Evolutionary conservation across 2,888 invertebrate species (phyloP).

Genomic region (Chaetoderma sp.): DNA sequence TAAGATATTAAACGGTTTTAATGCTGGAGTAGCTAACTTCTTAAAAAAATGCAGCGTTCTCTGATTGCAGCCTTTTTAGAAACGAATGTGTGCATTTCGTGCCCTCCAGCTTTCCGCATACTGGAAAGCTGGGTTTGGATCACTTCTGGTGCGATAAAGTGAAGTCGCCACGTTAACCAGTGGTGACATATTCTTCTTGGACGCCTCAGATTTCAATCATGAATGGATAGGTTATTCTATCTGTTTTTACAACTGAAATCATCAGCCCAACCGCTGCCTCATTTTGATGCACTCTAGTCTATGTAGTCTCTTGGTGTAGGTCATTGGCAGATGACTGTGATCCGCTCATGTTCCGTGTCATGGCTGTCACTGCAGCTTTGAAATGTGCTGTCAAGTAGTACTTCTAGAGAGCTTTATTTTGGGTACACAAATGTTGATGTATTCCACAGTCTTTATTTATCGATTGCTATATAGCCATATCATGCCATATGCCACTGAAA

Average conservation of each 20-base stretch:
- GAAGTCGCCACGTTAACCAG: constrained; percentile 9
- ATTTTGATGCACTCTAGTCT: background rate
- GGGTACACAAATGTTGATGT: constrained; percentile 12
- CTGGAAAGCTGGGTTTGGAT: background rate
- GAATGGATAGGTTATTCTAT: constrained; percentile 18
- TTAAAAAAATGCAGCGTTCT: constrained; percentile 7
- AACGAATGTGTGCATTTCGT: no score
- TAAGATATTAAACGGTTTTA: background rate
- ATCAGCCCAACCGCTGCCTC: constrained; percentile 5
- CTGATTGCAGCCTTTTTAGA: background rate
- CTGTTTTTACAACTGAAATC: background rate
- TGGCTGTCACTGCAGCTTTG: constrained; percentile 15
- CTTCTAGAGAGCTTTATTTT: constrained; percentile 17
- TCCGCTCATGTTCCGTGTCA: constrained; percentile 7
- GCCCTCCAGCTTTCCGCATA: background rate
- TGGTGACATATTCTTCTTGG: constrained; percentile 6
- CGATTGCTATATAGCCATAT: constrained; percentile 21
- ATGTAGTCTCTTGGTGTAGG: constrained; percentile 11
- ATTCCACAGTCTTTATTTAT: constrained; percentile 23
- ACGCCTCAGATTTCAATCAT: constrained; percentile 12
- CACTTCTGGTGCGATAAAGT: no score
- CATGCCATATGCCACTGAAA: constrained; percentile 22
- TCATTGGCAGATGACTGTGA: background rate
- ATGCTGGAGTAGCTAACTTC: background rate
- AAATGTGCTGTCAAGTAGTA: constrained; percentile 19